Evolutionary conservation across 2,113 vertebrate species (phyloP).

Genomic region (Poeciliopsis retropinna): DNA sequence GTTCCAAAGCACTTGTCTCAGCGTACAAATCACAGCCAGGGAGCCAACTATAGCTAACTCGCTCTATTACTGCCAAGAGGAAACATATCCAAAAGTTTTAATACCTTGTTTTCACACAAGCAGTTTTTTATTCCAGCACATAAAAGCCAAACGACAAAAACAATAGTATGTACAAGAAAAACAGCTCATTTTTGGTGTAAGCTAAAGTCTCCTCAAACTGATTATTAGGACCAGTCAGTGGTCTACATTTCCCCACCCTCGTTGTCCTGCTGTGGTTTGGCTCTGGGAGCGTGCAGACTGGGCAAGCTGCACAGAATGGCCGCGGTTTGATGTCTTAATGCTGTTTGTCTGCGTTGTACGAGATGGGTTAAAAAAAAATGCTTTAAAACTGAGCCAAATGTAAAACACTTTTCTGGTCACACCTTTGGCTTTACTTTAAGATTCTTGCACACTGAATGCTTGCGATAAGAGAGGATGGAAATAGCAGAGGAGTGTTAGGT

Average conservation of each 20-base stretch:
- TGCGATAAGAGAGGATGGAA: conserved; percentile 32
- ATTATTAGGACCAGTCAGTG: conserved; percentile 46
- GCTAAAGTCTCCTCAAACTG: conserved; percentile 59
- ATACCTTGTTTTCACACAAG: conserved; percentile 78
- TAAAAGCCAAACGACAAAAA: conserved; percentile 74
- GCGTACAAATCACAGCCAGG: conserved; percentile 65
- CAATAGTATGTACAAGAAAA: conserved; percentile 66
- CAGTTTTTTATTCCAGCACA: conserved; percentile 67
- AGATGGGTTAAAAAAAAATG: conserved; percentile 9
- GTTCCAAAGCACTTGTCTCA: conserved; percentile 69
- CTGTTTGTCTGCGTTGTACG: conserved; percentile 25
- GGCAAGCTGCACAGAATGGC: conserved; percentile 44
- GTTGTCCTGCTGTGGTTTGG: conserved; percentile 64
- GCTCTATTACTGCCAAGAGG: conserved; percentile 68
- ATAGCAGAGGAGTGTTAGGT: conserved; percentile 52
- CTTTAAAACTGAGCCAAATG: conserved; percentile 25
- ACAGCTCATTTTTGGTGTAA: conserved; percentile 54
- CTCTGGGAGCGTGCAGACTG: conserved; percentile 37
- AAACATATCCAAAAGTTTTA: conserved; percentile 74
- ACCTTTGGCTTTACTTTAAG: conserved; percentile 22
- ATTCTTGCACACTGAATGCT: conserved; percentile 34
- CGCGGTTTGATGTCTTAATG: conserved; percentile 50
- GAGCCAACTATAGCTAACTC: conserved; percentile 67
- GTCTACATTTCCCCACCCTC: conserved; percentile 51
- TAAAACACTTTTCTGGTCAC: conserved; percentile 22